These are phyloP conservation scores for Heliconius eleuchia DNA, from an alignment of 1,140 invertebrate species.

Conservation along the genomic window DNA sequence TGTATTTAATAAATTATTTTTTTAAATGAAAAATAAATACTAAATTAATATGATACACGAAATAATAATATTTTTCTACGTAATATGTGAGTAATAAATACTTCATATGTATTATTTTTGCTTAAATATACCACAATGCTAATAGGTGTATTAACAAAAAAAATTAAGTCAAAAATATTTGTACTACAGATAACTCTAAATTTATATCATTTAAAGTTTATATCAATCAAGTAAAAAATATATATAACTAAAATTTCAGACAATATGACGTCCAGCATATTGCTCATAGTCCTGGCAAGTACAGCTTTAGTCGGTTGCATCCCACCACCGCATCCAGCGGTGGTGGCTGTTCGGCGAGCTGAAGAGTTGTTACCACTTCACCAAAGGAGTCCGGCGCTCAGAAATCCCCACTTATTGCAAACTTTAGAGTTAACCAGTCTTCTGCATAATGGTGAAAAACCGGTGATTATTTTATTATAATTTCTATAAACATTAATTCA, in stretches of 20 bases:
- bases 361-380: slow-evolving; percentile 73
- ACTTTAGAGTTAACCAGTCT: slow-evolving; percentile 81
- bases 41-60: too few species aligned
- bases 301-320: slow-evolving; percentile 47
- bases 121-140: too few species aligned
- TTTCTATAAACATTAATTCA: too few species aligned
- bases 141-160: too few species aligned
- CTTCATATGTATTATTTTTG: too few species aligned
- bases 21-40: too few species aligned
- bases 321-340: slow-evolving; percentile 76
- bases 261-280: slow-evolving; percentile 44
- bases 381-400: slow-evolving; percentile 65
- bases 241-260: slow-evolving; percentile 9
- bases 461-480: slow-evolving; percentile 53
- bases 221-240: not conserved
- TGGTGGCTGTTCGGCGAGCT: slow-evolving; percentile 71
- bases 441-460: slow-evolving; percentile 82
- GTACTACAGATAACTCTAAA: too few species aligned
- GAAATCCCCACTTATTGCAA: slow-evolving; percentile 63
- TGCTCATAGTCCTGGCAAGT: slow-evolving; percentile 47
- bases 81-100: too few species aligned
- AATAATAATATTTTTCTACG: too few species aligned
- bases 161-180: too few species aligned
- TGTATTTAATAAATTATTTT: too few species aligned
- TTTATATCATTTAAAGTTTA: too few species aligned